These are phyloP conservation scores for Brachyalestes nurse DNA, from an alignment of 2,797 vertebrate species.

Conservation along the genomic window DNA sequence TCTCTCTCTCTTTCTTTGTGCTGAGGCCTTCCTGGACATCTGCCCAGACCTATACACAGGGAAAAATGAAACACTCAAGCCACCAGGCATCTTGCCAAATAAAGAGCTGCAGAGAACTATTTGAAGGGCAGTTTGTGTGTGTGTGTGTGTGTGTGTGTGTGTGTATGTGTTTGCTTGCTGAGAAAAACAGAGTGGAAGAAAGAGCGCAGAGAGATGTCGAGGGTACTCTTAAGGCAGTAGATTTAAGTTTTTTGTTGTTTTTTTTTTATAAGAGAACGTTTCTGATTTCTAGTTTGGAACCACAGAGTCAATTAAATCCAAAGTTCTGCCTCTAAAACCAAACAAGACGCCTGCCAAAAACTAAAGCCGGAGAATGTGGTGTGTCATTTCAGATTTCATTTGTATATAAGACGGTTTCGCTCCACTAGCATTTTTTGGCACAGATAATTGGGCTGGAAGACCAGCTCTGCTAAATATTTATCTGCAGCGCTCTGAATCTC, in stretches of 20 bases:
- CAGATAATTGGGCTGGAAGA: slow-evolving; percentile 13
- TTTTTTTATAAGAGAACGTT: slow-evolving; percentile 25
- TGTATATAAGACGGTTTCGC: slow-evolving; percentile 42
- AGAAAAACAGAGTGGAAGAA: not conserved
- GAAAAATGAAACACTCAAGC: slow-evolving; percentile 84
- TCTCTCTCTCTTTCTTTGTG: slow-evolving; percentile 71
- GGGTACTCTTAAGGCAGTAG: slow-evolving; percentile 37
- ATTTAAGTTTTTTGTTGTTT: slow-evolving; percentile 22
- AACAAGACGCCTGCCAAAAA: slow-evolving; percentile 44
- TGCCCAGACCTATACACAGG: slow-evolving; percentile 94
- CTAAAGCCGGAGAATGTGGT: slow-evolving; percentile 41
- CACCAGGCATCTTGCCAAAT: slow-evolving; percentile 80
- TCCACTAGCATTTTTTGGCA: slow-evolving; percentile 41
- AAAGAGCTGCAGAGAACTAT: slow-evolving; percentile 81
- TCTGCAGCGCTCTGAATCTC: slow-evolving; percentile 21
- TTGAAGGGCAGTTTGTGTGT: slow-evolving; percentile 65
- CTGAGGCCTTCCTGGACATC: slow-evolving; percentile 88
- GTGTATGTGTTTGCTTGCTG: too few species aligned
- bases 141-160: slow-evolving; percentile 35
- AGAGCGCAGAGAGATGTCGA: slow-evolving; percentile 25
- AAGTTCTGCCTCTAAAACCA: slow-evolving; percentile 48
- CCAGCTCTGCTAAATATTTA: slow-evolving; percentile 1
- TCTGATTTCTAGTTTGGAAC: slow-evolving; percentile 42
- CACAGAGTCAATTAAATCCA: slow-evolving; percentile 45
- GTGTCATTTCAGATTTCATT: slow-evolving; percentile 47